Evolutionary conservation across 2,888 invertebrate species (phyloP), one percentile per base, ranked within the genome.

Genomic region (Caenorhabditis japonica): DNA sequence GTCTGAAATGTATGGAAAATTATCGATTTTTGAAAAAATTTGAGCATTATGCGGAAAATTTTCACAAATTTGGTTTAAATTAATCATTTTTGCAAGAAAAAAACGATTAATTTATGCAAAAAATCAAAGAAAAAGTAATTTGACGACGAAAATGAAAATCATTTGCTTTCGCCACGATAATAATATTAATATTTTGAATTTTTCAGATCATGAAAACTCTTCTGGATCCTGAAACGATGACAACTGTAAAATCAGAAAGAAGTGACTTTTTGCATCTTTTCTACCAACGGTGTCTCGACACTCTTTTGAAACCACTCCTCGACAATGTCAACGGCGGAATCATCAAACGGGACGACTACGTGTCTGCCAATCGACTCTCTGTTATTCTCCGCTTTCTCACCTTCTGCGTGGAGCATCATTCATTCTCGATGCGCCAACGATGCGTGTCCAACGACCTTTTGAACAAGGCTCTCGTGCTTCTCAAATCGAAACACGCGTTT

Each of bases 321-420:
- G 93, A 93, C 73, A 96, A 96, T 89, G 97, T 97, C 10, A 64
- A 72, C 21, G 76, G 76, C 34, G 84, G 76, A 15, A 33, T 49
- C 12, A 64, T 77, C 25, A 77, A 85, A 34, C 72, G 74, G 51
- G 97, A 97, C 89, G 97, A 97, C 89, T 96, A 96, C 89, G 94
- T 89, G 72, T 95, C 95, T 60, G 97, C 97, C 81, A 97, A 97
- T 90, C 91, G 97, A 77, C 90, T 97, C 79, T 94, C 95, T 61
- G 91, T 97, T 82, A 95, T 99, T 77, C 90, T 99, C 85, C 97
- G 99, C 89, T 91, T 99, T 83, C 90, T 99, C 79, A 93, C 96
- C 39, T 99, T 97, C 90, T 99, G 97, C 90, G 95, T 99, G 51
- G 97, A 99, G 89, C 97, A 99, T 91, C 99, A 99, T 90, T 74